phyloP scores from a whole-genome alignment of 2,113 vertebrate genomes.

The Engystomops pustulosus region DNA sequence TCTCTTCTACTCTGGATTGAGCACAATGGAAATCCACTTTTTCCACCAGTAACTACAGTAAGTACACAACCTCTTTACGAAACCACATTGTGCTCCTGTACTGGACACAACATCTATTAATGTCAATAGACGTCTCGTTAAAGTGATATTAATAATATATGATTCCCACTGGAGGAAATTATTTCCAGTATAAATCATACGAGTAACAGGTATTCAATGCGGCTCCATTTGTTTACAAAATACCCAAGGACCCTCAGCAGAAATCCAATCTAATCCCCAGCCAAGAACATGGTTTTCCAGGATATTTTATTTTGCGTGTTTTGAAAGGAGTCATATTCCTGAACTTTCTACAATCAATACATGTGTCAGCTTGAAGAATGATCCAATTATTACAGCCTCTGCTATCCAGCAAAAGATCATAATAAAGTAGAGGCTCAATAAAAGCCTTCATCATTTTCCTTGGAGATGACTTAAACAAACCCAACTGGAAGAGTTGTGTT shows the following conservation, averaged over 20 bases:
- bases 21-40: too few species aligned
- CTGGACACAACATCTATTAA: not conserved
- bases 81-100: not conserved
- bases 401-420: conserved; percentile 34
- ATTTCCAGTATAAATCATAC: not conserved
- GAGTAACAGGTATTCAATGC: conserved; percentile 10
- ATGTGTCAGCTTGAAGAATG: conserved; percentile 50
- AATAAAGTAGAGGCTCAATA: conserved; percentile 33
- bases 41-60: not conserved
- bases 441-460: conserved; percentile 12
- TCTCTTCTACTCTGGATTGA: not conserved
- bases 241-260: not conserved
- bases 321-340: conserved; percentile 33
- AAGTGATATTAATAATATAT: not conserved
- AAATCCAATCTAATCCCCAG: conserved; percentile 1
- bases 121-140: conserved; percentile 10
- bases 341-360: conserved; percentile 32
- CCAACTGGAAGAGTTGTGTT: not conserved
- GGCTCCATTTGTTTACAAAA: not conserved
- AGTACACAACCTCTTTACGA: not conserved
- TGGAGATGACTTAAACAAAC: not conserved
- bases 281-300: conserved; percentile 6
- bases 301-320: conserved; percentile 40
- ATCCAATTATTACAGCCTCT: conserved; percentile 44
- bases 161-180: not conserved